Base-by-base conservation (phyloP, 2,113 vertebrate genomes). In the Cyprinodon brontotheroides region DNA sequence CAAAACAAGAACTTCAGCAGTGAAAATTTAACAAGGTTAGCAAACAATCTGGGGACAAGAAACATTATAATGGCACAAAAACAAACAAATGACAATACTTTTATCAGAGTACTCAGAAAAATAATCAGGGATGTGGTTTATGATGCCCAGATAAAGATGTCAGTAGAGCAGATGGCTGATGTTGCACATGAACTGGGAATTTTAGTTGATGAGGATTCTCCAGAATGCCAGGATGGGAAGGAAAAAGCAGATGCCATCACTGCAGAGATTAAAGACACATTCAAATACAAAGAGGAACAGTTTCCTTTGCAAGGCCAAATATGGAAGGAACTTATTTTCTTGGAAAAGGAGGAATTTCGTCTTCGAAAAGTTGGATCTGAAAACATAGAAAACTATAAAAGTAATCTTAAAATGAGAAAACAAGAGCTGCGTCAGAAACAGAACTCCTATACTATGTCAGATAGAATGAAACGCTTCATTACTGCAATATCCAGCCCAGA, bases 311-410 rank as follows among this genome's bases (percentile, higher is more conserved):
- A 93, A 57, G 90, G 90, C 0, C 3, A 89, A 17, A 82, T 90
- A 68, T 92, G 89, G 92, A 92, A 92, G 43, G 74, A 88, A 3
- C 4, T 93, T 69, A 87, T 91, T 7, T 61, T 22, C 4, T 57
- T 92, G 6, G 84, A 93, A 48, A 94, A 92, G 45, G 93, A 94
- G 71, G 77, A 91, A 48, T 91, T 75, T 70, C 80, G 89, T 1
- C 86, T 93, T 63, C 45, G 3, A 39, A 80, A 91, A 7, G 60
- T 76, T 71, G 87, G 88, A 0, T 62, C 85, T 41, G 11, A 87
- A 41, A 66, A 85, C 3, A n/a, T 92, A 22, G 90, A 93, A 69
- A 1, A 0, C 0, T 93, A 94, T 72, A 93, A 70, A 79, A 71
- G 75, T 71, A 61, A 89, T 11, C 86, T 94, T 20, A 4, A 45